Conservation (phyloP, 2,888 invertebrate genomes). For the Drosophila koepferae region DNA sequence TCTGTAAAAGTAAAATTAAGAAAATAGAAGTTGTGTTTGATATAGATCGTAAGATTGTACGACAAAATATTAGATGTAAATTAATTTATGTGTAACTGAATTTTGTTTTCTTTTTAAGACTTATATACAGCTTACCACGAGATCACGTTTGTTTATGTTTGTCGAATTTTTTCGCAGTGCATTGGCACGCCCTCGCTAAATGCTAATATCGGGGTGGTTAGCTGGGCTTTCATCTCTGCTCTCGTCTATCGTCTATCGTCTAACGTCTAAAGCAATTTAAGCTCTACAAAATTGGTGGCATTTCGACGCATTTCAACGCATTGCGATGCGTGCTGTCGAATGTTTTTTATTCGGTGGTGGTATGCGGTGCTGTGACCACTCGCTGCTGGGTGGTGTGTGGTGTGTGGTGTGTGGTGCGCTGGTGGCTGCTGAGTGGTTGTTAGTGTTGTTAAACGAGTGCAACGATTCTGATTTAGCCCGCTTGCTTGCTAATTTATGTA, state of each 20-base stretch:
- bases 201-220: conserved; percentile 35
- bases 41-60: no score
- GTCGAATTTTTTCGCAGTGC: conserved; percentile 24
- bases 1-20: background rate
- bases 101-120: no score
- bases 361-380: conserved; percentile 32
- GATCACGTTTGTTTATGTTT: background rate
- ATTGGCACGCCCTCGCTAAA: conserved; percentile 21
- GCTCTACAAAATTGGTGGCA: conserved; percentile 67
- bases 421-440: conserved; percentile 7
- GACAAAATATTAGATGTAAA: no score
- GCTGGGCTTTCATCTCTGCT: conserved; percentile 8
- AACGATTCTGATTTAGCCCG: conserved; percentile 50
- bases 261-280: conserved; percentile 69
- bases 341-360: conserved; percentile 54
- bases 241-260: conserved; percentile 13
- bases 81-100: no score
- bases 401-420: conserved; percentile 2
- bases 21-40: no score
- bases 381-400: conserved; percentile 1
- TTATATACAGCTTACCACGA: background rate
- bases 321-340: conserved; percentile 54
- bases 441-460: conserved; percentile 59
- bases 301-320: conserved; percentile 75
- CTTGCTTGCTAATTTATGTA: conserved; percentile 33